Conservation (phyloP, 1,140 invertebrate genomes). For the Eubasilissa regina region DNA sequence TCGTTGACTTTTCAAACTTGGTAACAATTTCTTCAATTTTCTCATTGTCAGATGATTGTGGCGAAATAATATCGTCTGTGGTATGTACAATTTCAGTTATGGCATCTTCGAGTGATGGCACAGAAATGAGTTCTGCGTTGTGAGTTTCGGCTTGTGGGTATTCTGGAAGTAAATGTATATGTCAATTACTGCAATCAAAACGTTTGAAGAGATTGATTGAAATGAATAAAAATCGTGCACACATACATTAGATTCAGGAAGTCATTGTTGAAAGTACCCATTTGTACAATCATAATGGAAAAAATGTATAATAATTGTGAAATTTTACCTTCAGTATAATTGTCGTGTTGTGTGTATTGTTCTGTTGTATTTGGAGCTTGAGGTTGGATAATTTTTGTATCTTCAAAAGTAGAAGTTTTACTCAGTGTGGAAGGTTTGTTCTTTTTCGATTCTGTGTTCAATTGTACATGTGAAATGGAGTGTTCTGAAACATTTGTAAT, state of each 20-base stretch:
- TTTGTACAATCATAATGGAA: neutral
- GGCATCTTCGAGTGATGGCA: constrained; percentile 62
- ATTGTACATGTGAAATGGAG: constrained; percentile 9
- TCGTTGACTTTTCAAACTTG: constrained; percentile 71
- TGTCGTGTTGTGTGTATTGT: constrained; percentile 18
- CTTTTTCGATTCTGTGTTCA: constrained; percentile 1
- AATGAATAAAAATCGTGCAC: constrained; percentile 5
- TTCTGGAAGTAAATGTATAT: constrained; percentile 48
- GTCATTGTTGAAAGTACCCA: neutral
- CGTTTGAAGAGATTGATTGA: neutral
- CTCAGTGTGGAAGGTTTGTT: constrained; percentile 3
- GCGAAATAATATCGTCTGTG: constrained; percentile 66
- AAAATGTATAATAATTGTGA: constrained; percentile 23
- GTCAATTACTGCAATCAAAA: neutral
- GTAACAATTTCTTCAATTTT: constrained; percentile 74
- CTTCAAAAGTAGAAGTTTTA: constrained; percentile 1
- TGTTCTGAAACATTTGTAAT: constrained; percentile 26
- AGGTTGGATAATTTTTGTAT: constrained; percentile 18
- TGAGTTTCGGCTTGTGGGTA: constrained; percentile 53
- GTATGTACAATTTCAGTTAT: constrained; percentile 52
- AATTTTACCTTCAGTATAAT: constrained; percentile 20
- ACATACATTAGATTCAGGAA: constrained; percentile 8
- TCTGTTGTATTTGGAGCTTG: constrained; percentile 19
- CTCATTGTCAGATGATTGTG: constrained; percentile 68
- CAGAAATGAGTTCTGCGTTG: neutral